Percentiles rank a stretch among this genome's conserved stretches.
These are phyloP conservation scores for Gymnosoma rotundatum DNA, from an alignment of 2,888 invertebrate species.

Conservation along the genomic window DNA sequence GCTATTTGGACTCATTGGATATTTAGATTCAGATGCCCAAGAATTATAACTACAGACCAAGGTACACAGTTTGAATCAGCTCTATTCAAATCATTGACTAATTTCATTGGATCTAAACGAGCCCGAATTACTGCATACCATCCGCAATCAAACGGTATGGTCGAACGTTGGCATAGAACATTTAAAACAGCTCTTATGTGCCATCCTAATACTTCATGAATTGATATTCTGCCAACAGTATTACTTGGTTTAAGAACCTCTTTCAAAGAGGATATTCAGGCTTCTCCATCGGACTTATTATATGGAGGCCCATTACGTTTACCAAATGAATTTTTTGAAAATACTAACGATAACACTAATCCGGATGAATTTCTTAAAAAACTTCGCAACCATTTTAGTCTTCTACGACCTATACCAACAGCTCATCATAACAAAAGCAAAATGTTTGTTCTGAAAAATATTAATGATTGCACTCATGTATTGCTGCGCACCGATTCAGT, in stretches of 20 bases:
- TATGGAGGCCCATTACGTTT: slow-evolving; percentile 12
- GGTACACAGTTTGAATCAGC: slow-evolving; percentile 10
- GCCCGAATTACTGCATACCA: slow-evolving; percentile 61
- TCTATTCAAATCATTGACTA: slow-evolving; percentile 40
- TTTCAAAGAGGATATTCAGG: slow-evolving; percentile 32
- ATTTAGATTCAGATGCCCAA: slow-evolving; percentile 8
- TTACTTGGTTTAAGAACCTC: slow-evolving; percentile 17
- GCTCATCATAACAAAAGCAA: slow-evolving; percentile 56
- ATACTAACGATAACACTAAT: neutral
- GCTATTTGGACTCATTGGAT: slow-evolving; percentile 21
- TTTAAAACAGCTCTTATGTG: slow-evolving; percentile 65
- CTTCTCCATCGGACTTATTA: slow-evolving; percentile 17
- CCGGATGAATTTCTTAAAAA: slow-evolving; percentile 7
- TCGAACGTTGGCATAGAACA: slow-evolving; percentile 65
- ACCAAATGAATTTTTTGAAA: slow-evolving; percentile 8
- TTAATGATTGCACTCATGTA: slow-evolving; percentile 27
- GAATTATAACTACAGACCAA: slow-evolving; percentile 34
- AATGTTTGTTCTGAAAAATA: slow-evolving; percentile 55
- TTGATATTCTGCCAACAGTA: slow-evolving; percentile 31
- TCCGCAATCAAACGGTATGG: slow-evolving; percentile 57
- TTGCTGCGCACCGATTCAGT: slow-evolving; percentile 13
- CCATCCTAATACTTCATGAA: slow-evolving; percentile 20
- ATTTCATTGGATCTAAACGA: slow-evolving; percentile 46
- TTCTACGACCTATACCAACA: slow-evolving; percentile 50
- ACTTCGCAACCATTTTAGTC: slow-evolving; percentile 35